Percentiles rank a stretch among this genome's conserved stretches.
Conservation (phyloP, 1,140 invertebrate genomes). For the Phymorhynchus buccinoides region DNA sequence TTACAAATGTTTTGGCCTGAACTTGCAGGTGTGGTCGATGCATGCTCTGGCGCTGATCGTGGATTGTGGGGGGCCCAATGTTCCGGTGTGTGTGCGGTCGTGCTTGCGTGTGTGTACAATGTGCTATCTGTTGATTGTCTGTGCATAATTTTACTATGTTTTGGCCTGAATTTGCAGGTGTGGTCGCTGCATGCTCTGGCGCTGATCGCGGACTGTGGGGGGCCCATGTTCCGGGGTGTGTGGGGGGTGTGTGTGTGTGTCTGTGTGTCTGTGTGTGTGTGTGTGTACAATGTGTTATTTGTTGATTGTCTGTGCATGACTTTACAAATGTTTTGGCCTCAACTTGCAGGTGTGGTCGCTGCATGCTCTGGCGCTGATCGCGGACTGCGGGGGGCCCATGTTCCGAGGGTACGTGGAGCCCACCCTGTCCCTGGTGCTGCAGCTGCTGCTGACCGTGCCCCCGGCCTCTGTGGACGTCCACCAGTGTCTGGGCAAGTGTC, state of each 20-base stretch:
- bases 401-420: conserved; percentile 97
- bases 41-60: conserved; percentile 96
- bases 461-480: conserved; percentile 93
- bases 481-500: conserved; percentile 93
- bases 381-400: conserved; percentile 98
- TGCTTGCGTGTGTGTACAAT: no score
- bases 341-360: conserved; percentile 96
- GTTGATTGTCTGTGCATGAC: not conserved
- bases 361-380: conserved; percentile 94
- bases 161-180: conserved; percentile 78
- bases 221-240: conserved; percentile 96
- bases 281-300: no score
- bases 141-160: not conserved
- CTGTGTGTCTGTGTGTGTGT: no score
- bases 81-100: conserved; percentile 81
- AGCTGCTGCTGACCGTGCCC: conserved; percentile 90
- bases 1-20: no score
- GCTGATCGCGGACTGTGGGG: conserved; percentile 96
- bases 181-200: conserved; percentile 97
- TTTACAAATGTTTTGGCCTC: no score
- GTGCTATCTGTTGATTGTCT: no score
- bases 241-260: no score
- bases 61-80: conserved; percentile 98
- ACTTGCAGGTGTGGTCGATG: no score
- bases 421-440: conserved; percentile 89